Conservation (phyloP, 2,113 vertebrate genomes). For the Ictalurus punctatus region DNA sequence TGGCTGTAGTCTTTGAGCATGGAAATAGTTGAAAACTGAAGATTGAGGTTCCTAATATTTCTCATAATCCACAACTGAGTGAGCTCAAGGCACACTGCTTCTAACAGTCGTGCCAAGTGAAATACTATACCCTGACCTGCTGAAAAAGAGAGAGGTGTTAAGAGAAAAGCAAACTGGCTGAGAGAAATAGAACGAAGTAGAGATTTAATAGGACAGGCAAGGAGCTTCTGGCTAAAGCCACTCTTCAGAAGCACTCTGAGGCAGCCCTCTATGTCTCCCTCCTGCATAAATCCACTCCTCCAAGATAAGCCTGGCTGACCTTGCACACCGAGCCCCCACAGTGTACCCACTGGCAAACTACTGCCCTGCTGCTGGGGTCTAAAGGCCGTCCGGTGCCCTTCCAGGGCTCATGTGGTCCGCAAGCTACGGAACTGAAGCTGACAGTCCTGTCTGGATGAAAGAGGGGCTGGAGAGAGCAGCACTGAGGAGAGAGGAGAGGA, state of each 20-base stretch:
- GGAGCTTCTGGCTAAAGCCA: conserved; percentile 40
- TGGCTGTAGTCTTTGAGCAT: not conserved
- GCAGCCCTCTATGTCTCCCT: conserved; percentile 37
- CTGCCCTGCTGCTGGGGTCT: conserved; percentile 42
- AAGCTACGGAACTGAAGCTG: conserved; percentile 33
- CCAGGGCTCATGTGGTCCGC: conserved; percentile 31
- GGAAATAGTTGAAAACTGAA: not conserved
- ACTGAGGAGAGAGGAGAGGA: conserved; percentile 27
- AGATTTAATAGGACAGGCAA: conserved; percentile 38
- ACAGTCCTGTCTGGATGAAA: conserved; percentile 23
- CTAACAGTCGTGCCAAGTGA: not conserved
- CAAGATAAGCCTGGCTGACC: conserved; percentile 43
- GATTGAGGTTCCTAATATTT: not conserved
- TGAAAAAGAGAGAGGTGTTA: conserved; percentile 39
- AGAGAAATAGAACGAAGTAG: conserved; percentile 46
- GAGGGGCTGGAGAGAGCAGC: not conserved
- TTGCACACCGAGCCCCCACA: conserved; percentile 39
- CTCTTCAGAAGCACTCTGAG: conserved; percentile 39
- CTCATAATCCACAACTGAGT: conserved; percentile 17
- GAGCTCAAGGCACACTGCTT: not conserved
- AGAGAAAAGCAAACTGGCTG: conserved; percentile 39
- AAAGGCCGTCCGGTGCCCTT: conserved; percentile 43
- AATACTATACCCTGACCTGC: conserved; percentile 1
- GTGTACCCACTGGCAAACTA: conserved; percentile 38
- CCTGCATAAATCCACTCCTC: conserved; percentile 51